A percentile compares a stretch with the other conserved stretches of the same genome.
phyloP scores from a whole-genome alignment of 2,888 invertebrate genomes.

The Diploptera punctata region DNA sequence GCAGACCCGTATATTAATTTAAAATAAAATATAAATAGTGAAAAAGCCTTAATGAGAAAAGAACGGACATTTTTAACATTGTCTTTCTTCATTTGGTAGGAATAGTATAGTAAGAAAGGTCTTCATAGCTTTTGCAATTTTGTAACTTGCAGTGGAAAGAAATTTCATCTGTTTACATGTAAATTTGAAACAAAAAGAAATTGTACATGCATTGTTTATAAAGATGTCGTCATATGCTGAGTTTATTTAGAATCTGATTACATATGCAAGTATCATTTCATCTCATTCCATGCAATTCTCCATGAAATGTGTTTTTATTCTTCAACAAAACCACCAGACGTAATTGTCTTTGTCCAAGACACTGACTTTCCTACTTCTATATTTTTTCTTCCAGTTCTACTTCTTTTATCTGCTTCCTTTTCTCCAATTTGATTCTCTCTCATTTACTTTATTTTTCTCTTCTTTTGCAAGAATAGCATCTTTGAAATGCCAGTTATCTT shows the following conservation, averaged over 20 bases:
- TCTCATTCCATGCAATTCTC: not conserved
- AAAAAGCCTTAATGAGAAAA: too few species aligned
- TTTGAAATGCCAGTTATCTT: not conserved
- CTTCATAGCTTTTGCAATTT: too few species aligned
- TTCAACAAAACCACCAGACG: not conserved
- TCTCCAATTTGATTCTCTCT: conserved; percentile 3
- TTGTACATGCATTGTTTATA: not conserved
- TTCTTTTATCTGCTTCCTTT: not conserved
- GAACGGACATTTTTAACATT: too few species aligned
- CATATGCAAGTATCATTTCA: not conserved
- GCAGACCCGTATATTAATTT: too few species aligned
- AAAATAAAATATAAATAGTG: too few species aligned
- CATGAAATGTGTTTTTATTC: not conserved
- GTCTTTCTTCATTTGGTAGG: too few species aligned
- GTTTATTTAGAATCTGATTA: not conserved
- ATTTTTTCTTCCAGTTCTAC: not conserved
- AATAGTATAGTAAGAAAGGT: too few species aligned
- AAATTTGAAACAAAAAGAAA: not conserved
- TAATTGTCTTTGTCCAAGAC: not conserved
- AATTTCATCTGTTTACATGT: not conserved
- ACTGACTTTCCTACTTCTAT: not conserved
- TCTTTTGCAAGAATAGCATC: not conserved
- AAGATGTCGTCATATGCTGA: not conserved
- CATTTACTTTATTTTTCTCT: not conserved
- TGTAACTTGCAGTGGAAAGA: too few species aligned